Conservation (phyloP, 2,888 invertebrate genomes). For the Nephrotoma guestfalica region DNA sequence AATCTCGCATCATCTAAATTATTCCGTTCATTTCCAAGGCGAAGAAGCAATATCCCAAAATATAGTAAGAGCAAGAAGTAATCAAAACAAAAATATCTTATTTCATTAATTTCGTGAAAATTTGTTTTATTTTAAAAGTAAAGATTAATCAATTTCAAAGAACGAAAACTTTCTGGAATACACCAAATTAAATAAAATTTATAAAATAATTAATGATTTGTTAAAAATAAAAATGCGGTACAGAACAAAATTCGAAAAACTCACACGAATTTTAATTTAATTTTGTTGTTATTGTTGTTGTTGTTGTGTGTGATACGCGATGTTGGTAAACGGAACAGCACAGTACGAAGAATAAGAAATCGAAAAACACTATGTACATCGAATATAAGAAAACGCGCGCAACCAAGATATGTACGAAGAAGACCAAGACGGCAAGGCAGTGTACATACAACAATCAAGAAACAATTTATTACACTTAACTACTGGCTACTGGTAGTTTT, state of each 20-base stretch:
- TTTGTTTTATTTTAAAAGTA: background rate
- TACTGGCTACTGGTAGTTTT: background rate
- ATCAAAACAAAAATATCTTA: background rate
- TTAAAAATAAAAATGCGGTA: background rate
- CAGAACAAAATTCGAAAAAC: background rate
- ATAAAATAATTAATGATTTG: background rate
- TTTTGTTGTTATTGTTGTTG: background rate
- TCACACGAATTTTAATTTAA: background rate
- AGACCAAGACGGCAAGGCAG: background rate
- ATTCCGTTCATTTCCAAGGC: background rate
- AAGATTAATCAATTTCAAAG: background rate
- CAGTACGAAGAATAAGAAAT: background rate
- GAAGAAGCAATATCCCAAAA: background rate
- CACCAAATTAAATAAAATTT: background rate
- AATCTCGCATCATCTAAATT: background rate
- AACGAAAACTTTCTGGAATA: background rate
- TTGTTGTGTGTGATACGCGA: background rate
- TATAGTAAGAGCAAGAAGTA: background rate
- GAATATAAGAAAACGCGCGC: background rate
- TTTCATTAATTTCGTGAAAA: background rate
- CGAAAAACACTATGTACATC: background rate
- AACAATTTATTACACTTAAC: background rate
- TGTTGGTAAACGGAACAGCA: background rate
- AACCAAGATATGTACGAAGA: background rate
- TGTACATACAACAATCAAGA: background rate